Base-by-base conservation (phyloP, 1,140 invertebrate genomes). In the Nasonia vitripennis region DNA sequence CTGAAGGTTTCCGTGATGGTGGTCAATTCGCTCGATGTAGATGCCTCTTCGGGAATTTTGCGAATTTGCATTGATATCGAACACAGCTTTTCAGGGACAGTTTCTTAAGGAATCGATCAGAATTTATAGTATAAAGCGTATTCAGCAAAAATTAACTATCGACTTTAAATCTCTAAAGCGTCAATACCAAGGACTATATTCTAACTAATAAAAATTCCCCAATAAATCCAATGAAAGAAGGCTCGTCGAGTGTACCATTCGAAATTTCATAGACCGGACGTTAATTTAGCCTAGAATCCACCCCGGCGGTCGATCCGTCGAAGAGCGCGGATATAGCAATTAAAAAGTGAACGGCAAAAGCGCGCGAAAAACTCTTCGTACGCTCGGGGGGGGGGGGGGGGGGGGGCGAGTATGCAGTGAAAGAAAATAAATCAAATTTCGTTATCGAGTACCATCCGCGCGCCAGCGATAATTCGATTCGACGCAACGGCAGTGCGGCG, bases 341-440 rank as follows among this genome's bases (percentile, higher is more conserved):
- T 4, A 14, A 20, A 78, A 55, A 55, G 27, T 27, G 14, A 51
- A n/a, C 11, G 9, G 17, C 6, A 71, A 71, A 84, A 51, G 55
- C 34, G 81, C 10, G 23, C 34, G 37, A 10, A 34, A 78, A 84
- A 84, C 45, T 77, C 37, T 83, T 83, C 55, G 75, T 31, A 23
- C 74, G 17, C 23, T 62, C 2, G n/a, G 37, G 0, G 23, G 23
- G 0, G 23, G 23, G 0, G 23, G 23, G 23, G 23, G 23, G 27
- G 27, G 27, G 27, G 27, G 27, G 20, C 34, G 27, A 41, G 10
- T 45, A 71, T 20, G 45, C 45, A 78, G 45, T 20, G 6, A 27
- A 84, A 70, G 75, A 71, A 84, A 84, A 84, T 84, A 78, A 84
- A 84, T 84, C 82, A 78, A 84, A 71, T 84, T 78, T 84, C 62